Percentiles rank a stretch among this genome's conserved stretches.
These are phyloP conservation scores for Cyanoliseus patagonus DNA, from an alignment of 2,113 vertebrate species.

Conservation along the genomic window DNA sequence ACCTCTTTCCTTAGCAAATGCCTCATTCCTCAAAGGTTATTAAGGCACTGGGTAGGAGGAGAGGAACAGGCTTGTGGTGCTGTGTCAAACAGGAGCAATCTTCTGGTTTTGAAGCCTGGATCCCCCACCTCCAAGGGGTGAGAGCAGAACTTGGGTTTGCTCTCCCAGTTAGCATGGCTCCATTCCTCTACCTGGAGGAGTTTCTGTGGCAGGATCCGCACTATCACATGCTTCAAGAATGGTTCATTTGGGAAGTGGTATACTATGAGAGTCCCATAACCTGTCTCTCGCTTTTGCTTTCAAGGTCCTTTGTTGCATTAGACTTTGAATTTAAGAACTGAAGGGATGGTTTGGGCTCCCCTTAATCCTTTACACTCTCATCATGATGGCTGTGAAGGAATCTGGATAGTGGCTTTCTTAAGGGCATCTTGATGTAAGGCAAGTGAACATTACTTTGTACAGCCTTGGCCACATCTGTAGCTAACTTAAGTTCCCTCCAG, in stretches of 20 bases:
- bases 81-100: background rate
- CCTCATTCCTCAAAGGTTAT: background rate
- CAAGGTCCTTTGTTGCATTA: background rate
- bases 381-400: background rate
- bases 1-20: background rate
- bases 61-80: background rate
- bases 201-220: background rate
- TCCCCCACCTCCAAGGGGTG: background rate
- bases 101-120: background rate
- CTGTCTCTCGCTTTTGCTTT: background rate
- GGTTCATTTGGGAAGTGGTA: background rate
- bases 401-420: background rate
- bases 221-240: background rate
- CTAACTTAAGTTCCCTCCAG: background rate
- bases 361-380: fast-evolving
- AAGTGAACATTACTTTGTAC: fast-evolving
- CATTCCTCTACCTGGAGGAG: background rate
- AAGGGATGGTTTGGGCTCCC: background rate
- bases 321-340: background rate
- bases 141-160: background rate
- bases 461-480: fast-evolving
- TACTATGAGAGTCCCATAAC: background rate
- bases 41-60: background rate
- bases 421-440: background rate
- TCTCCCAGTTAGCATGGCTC: background rate